phyloP scores from a whole-genome alignment of 2,113 vertebrate genomes.

The Sorex araneus region DNA sequence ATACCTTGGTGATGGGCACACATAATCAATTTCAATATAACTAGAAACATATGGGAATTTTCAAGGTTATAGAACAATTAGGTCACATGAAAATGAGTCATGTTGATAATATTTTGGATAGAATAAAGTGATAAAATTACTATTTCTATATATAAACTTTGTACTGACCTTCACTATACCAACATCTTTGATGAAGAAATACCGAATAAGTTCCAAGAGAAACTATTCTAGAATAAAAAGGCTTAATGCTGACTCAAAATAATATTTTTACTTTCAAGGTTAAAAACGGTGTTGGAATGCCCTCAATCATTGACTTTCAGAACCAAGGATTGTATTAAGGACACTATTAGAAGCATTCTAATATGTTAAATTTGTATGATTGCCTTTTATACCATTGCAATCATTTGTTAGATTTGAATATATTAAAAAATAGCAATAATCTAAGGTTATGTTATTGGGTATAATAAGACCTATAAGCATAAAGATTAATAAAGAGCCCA shows the following conservation, averaged over 20 bases:
- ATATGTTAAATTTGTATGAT: background rate
- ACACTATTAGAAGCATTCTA: conserved; percentile 29
- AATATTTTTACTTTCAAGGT: conserved; percentile 65
- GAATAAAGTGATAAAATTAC: conserved; percentile 55
- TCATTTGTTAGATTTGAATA: conserved; percentile 46
- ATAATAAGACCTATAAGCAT: conserved; percentile 34
- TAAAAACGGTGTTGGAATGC: conserved; percentile 50
- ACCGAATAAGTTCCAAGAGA: conserved; percentile 14
- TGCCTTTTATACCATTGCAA: background rate
- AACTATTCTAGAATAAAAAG: conserved; percentile 17
- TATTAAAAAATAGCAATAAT: conserved; percentile 61
- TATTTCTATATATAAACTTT: conserved; percentile 35
- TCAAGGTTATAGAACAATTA: conserved; percentile 64
- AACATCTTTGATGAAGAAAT: conserved; percentile 49
- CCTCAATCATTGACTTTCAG: conserved; percentile 1
- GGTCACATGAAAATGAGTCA: conserved; percentile 33
- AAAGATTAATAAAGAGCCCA: conserved; percentile 25
- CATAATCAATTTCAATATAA: conserved; percentile 59
- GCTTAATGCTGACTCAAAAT: background rate
- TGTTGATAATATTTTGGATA: conserved; percentile 28
- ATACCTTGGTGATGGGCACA: conserved; percentile 40
- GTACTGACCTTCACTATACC: conserved; percentile 11
- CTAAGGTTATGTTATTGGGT: background rate
- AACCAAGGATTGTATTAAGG: background rate
- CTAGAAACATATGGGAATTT: conserved; percentile 36